Conservation (phyloP, 2,888 invertebrate genomes). For the Leptarthrus brevirostris region DNA sequence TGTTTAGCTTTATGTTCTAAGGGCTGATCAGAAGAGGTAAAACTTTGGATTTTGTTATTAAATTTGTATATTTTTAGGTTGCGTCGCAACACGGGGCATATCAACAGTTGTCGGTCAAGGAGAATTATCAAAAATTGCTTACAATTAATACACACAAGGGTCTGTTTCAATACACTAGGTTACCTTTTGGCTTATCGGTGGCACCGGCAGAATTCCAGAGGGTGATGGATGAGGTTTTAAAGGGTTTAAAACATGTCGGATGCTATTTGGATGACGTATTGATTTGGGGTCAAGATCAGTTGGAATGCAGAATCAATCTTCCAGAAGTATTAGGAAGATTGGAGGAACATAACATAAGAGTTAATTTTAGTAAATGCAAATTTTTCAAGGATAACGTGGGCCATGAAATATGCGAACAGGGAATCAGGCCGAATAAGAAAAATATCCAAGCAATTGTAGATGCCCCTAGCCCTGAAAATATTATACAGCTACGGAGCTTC, state of each 20-base stretch:
- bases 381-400: slow-evolving; percentile 51
- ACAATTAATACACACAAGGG: slow-evolving; percentile 58
- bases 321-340: slow-evolving; percentile 49
- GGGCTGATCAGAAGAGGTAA: too few species aligned
- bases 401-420: neutral
- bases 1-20: too few species aligned
- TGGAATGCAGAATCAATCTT: slow-evolving; percentile 50
- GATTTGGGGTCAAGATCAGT: slow-evolving; percentile 43
- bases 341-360: slow-evolving; percentile 50
- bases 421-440: neutral
- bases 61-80: too few species aligned
- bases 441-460: neutral
- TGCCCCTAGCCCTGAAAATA: neutral
- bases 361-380: slow-evolving; percentile 53
- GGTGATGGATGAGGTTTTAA: slow-evolving; percentile 52
- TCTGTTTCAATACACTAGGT: slow-evolving; percentile 49
- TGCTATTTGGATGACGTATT: slow-evolving; percentile 54
- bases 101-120: slow-evolving; percentile 55
- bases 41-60: too few species aligned
- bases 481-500: neutral
- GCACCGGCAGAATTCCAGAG: slow-evolving; percentile 48
- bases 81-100: too few species aligned
- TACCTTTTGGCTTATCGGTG: slow-evolving; percentile 53
- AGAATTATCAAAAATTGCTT: slow-evolving; percentile 55
- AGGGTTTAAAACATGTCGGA: slow-evolving; percentile 23